Percentiles rank a stretch among this genome's conserved stretches.
These are phyloP conservation scores for Onthophagus taurus DNA, from an alignment of 1,140 invertebrate genomes.

Conservation along the genomic window DNA sequence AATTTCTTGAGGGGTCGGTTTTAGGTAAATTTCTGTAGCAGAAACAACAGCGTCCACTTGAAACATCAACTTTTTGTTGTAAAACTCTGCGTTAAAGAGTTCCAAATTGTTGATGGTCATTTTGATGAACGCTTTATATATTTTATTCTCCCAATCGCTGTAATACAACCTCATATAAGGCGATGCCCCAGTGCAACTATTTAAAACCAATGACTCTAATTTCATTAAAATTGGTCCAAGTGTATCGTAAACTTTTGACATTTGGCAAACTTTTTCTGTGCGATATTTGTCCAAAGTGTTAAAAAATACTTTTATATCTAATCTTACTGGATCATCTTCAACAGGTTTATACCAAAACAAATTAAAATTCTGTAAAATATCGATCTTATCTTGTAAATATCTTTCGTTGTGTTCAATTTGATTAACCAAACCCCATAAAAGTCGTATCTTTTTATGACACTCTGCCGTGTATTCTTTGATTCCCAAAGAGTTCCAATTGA, in stretches of 20 bases:
- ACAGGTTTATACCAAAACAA: constrained; percentile 28
- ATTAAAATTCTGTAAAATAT: constrained; percentile 22
- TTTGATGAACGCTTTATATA: constrained; percentile 51
- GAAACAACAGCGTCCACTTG: constrained; percentile 65
- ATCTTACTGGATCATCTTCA: constrained; percentile 19
- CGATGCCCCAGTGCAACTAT: constrained; percentile 53
- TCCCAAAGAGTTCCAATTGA: constrained; percentile 76
- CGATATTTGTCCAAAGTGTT: constrained; percentile 55
- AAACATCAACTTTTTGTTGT: constrained; percentile 54
- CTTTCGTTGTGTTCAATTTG: constrained; percentile 69
- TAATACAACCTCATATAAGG: constrained; percentile 58
- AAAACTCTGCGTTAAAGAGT: constrained; percentile 54
- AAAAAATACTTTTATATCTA: constrained; percentile 47
- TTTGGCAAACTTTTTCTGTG: constrained; percentile 50
- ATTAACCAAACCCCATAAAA: constrained; percentile 53
- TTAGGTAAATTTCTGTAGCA: constrained; percentile 61
- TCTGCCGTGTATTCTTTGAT: constrained; percentile 61
- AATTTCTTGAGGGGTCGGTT: constrained; percentile 63
- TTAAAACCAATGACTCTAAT: constrained; percentile 64
- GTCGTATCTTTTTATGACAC: constrained; percentile 44
- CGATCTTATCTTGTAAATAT: constrained; percentile 54
- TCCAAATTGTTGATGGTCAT: constrained; percentile 62
- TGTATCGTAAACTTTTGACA: constrained; percentile 61
- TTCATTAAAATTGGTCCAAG: constrained; percentile 71
- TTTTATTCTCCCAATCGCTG: constrained; percentile 57